Evolutionary conservation across 1,140 invertebrate genomes (phyloP).

Genomic region (Conus betulinus): DNA sequence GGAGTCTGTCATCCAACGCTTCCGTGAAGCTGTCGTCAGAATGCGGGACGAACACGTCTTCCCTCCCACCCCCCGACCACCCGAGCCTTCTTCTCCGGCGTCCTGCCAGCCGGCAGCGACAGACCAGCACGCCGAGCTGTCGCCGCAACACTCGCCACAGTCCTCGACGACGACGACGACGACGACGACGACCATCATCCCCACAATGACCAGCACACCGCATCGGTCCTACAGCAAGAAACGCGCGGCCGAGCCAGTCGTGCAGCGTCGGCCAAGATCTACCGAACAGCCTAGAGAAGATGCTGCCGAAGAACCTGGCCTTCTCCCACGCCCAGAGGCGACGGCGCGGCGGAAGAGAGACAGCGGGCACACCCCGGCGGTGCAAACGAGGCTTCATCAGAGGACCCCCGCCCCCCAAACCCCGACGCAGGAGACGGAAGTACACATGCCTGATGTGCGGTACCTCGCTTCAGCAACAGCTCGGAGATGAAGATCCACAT

Average conservation of each 20-base stretch:
- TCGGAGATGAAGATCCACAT: neutral
- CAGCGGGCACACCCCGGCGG: neutral
- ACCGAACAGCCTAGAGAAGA: neutral
- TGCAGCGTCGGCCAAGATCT: neutral
- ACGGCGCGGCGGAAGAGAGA: neutral
- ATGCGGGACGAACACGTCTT: neutral
- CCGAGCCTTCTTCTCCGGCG: neutral
- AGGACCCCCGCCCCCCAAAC: too few relatives aligned
- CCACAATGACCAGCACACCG: neutral
- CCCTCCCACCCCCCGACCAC: neutral
- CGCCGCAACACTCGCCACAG: neutral
- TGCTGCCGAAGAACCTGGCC: neutral
- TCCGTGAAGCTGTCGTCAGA: neutral
- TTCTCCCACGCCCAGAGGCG: neutral
- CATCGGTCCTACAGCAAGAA: neutral
- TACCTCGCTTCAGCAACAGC: neutral
- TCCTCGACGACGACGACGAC: neutral
- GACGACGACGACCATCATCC: too few relatives aligned
- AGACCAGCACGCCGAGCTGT: neutral
- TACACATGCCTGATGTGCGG: neutral
- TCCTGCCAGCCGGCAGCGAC: neutral
- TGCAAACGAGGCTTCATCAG: too few relatives aligned
- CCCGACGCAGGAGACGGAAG: too few relatives aligned
- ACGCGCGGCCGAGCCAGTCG: neutral
- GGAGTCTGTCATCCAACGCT: neutral